These are phyloP conservation scores for Cyprinodon brontotheroides DNA, from an alignment of 2,113 vertebrate species.

Conservation along the genomic window DNA sequence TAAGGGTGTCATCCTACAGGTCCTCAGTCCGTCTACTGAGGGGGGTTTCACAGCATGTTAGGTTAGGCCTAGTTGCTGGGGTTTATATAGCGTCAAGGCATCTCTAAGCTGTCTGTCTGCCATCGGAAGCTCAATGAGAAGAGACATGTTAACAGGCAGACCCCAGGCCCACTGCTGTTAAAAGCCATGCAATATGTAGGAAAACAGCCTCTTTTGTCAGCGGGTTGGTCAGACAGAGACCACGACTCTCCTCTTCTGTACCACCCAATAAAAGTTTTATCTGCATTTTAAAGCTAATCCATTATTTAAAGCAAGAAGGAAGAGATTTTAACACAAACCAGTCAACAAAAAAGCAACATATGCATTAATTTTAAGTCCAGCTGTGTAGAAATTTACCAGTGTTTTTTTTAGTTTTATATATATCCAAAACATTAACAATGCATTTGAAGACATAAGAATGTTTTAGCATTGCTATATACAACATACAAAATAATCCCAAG, in stretches of 20 bases:
- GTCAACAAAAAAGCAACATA: conserved; percentile 51
- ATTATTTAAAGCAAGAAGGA: conserved; percentile 79
- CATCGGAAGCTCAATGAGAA: conserved; percentile 69
- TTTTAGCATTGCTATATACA: background rate
- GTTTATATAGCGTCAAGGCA: conserved; percentile 67
- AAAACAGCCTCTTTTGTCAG: conserved; percentile 78
- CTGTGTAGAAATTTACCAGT: conserved; percentile 4
- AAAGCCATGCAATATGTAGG: conserved; percentile 81
- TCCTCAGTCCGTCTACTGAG: conserved; percentile 47
- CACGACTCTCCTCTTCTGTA: conserved; percentile 67
- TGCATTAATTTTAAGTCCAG: conserved; percentile 44
- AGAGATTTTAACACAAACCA: conserved; percentile 67
- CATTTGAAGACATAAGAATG: conserved; percentile 1
- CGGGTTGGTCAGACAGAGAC: conserved; percentile 64
- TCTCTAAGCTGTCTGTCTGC: conserved; percentile 72
- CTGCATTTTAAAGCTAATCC: conserved; percentile 79
- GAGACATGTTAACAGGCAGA: conserved; percentile 80
- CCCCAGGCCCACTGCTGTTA: conserved; percentile 72
- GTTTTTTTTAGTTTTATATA: conserved; percentile 1
- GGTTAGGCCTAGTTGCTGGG: conserved; percentile 52
- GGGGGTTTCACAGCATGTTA: conserved; percentile 71
- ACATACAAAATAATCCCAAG: background rate
- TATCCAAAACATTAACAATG: background rate
- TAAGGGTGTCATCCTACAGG: conserved; percentile 51
- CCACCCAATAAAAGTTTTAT: conserved; percentile 81